These are phyloP conservation scores for Psix sp. DNA, from an alignment of 1,140 invertebrate species.

Conservation along the genomic window DNA sequence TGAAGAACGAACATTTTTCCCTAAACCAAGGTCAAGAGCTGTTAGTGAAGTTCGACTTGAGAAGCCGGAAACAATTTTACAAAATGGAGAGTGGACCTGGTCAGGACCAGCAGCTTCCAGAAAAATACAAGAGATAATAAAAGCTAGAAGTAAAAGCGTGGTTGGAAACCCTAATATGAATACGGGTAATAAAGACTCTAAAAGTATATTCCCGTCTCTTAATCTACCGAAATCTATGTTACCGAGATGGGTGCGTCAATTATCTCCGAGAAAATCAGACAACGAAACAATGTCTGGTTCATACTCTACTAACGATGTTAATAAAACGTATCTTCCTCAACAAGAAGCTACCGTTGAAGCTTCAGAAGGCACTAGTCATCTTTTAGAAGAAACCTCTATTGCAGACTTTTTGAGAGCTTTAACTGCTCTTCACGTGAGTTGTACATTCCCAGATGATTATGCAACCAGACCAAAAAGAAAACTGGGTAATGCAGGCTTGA, in stretches of 20 bases:
- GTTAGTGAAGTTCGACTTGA: conserved; percentile 74
- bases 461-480: conserved; percentile 74
- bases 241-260: conserved; percentile 69
- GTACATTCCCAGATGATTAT: conserved; percentile 64
- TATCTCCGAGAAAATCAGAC: conserved; percentile 67
- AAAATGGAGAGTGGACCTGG: conserved; percentile 82
- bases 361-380: conserved; percentile 75
- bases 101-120: conserved; percentile 80
- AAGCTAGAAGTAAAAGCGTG: conserved; percentile 63
- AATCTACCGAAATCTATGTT: conserved; percentile 67
- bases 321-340: conserved; percentile 65
- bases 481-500: conserved; percentile 75
- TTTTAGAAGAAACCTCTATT: conserved; percentile 86
- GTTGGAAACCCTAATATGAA: conserved; percentile 42
- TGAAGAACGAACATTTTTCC: conserved; percentile 72
- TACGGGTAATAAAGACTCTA: conserved; percentile 57
- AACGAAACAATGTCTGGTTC: conserved; percentile 35
- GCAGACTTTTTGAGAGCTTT: conserved; percentile 85
- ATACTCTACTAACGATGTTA: conserved; percentile 57
- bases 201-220: conserved; percentile 67
- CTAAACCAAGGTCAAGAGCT: conserved; percentile 76
- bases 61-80: conserved; percentile 72
- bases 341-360: conserved; percentile 37
- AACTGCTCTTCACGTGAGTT: conserved; percentile 78
- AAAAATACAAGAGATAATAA: conserved; percentile 79